phyloP scores from a whole-genome alignment of 2,888 invertebrate species.

The Tanytarsus gracilentus region DNA sequence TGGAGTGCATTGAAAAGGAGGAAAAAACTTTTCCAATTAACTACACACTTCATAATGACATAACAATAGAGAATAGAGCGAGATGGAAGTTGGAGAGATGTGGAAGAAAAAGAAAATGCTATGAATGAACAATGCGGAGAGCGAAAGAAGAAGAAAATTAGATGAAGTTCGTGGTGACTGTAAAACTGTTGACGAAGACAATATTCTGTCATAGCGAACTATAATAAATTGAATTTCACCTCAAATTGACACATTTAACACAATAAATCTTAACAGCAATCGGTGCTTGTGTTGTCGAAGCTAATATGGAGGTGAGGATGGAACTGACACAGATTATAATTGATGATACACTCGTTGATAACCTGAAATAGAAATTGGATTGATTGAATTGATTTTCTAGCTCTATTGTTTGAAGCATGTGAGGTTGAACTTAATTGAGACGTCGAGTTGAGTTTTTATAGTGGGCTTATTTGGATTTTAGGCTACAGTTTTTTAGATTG shows the following conservation, averaged over 20 bases:
- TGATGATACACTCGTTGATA: slow-evolving; percentile 14
- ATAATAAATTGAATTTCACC: slow-evolving; percentile 7
- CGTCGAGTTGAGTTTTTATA: too few relatives aligned
- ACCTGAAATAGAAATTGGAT: too few relatives aligned
- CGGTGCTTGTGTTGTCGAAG: background rate
- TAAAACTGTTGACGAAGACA: background rate
- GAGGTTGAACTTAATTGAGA: too few relatives aligned
- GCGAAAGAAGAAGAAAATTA: too few relatives aligned
- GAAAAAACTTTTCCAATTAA: background rate
- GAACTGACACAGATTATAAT: slow-evolving; percentile 10
- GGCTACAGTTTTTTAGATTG: too few relatives aligned
- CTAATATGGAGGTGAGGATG: background rate
- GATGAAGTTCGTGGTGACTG: too few relatives aligned
- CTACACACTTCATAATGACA: background rate
- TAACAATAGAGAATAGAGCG: background rate
- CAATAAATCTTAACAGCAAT: background rate
- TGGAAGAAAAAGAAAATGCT: background rate
- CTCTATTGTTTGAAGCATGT: too few relatives aligned
- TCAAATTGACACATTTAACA: slow-evolving; percentile 11
- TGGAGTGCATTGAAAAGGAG: background rate
- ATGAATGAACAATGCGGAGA: too few relatives aligned
- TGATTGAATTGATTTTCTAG: too few relatives aligned
- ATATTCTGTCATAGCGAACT: background rate
- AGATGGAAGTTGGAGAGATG: background rate
- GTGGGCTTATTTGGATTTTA: too few relatives aligned